Evolutionary conservation across 2,888 invertebrate genomes (phyloP), one percentile per base, ranked within the genome.

Genomic region (Stenodera caucasica): DNA sequence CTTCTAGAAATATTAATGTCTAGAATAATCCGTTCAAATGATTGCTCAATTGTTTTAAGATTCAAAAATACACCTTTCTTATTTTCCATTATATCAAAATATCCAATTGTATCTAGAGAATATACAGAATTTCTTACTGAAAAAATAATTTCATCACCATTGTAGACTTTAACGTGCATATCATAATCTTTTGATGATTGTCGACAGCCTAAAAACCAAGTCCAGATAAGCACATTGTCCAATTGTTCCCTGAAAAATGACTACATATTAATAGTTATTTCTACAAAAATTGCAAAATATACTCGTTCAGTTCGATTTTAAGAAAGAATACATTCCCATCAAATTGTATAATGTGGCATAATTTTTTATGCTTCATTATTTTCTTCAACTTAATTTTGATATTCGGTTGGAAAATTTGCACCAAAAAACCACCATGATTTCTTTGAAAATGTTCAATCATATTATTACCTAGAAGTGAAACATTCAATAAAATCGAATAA

Each of bases 371-470:
- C 37, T 70, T 65, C 26, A 70, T 61, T 7, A 75, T 57, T 60
- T 72, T 70, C 35, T 65, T 70, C 21, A 77, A 67, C n/a, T 64
- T 63, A 49, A 78, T 61, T 58, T 66, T 67, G 3, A 79, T 54
- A 51, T 72, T 71, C 3, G 75, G 61, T 37, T 72, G 76, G 58
- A 79, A 80, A 61, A 78, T 80, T 60, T 80, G 80, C 12, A 78
- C 66, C 9, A 80, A 63, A 2, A 80, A 79, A 14, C 78, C 80
- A 30, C 70, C 69, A 61, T 80, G 80, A 23, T 49, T 61, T 18
- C 62, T 65, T 68, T 77, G 73, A 64, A 80, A 79, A 67, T 80
- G 80, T 40, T 75, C 66, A 35, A 77, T 70, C 53, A 77, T 58
- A 33, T 72, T 65, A 21, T 67, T 58, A n/a, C 71, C 77, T 77